Evolutionary conservation across 92 coral and sea anemone genomes (phyloP).

Genomic region (Epizoanthus ramosus): DNA sequence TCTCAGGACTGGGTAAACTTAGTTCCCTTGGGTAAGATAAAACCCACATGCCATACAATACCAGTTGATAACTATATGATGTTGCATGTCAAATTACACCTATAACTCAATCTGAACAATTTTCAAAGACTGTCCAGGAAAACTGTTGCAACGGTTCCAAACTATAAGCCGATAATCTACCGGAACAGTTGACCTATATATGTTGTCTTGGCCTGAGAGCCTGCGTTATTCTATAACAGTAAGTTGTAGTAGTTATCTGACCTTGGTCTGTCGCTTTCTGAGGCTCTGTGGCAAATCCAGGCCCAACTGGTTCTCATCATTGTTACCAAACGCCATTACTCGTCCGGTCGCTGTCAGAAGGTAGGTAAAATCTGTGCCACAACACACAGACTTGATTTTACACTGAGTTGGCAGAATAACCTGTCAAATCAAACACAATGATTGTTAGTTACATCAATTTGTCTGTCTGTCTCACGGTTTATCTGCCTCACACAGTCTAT

Average conservation of each 20-base stretch:
- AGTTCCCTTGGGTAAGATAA: too few species aligned
- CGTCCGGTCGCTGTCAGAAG: constrained; percentile 86
- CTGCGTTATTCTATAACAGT: too few species aligned
- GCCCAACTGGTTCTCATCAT: constrained; percentile 92
- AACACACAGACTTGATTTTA: constrained; percentile 75
- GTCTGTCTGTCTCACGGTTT: constrained; percentile 1
- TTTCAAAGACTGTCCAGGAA: too few species aligned
- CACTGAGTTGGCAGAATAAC: constrained; percentile 71
- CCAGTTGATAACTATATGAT: too few species aligned
- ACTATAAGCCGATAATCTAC: too few species aligned
- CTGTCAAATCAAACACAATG: constrained; percentile 25
- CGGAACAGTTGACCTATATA: too few species aligned
- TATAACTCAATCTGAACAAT: too few species aligned
- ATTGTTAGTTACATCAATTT: background rate
- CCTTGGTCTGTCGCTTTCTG: constrained; percentile 82
- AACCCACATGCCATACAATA: too few species aligned
- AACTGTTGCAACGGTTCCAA: too few species aligned
- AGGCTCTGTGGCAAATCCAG: constrained; percentile 86
- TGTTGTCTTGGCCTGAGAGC: too few species aligned
- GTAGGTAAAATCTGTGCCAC: constrained; percentile 92
- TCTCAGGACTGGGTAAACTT: too few species aligned
- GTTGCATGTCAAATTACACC: too few species aligned
- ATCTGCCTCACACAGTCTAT: background rate
- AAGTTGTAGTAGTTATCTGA: constrained; percentile 10
- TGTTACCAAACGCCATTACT: constrained; percentile 94